Conservation (phyloP, 2,113 vertebrate genomes). For the Calyptommatus sinebrachiatus region DNA sequence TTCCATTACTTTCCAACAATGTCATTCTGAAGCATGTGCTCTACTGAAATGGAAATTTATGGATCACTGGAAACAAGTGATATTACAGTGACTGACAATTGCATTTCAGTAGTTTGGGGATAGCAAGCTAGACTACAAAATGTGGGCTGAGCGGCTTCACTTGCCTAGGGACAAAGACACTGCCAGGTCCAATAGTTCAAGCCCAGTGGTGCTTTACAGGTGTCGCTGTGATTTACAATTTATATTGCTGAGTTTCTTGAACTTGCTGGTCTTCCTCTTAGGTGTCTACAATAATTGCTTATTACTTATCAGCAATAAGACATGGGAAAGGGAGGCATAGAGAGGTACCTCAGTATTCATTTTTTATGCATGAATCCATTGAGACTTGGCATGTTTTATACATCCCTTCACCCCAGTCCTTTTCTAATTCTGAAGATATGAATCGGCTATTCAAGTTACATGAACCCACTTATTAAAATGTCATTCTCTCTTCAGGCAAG, state of each 20-base stretch:
- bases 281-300: slow-evolving; percentile 16
- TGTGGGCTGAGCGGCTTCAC: background rate
- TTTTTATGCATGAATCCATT: background rate
- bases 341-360: slow-evolving; percentile 25
- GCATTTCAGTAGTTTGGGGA: no score
- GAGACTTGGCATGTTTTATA: slow-evolving; percentile 7
- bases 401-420: background rate
- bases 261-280: background rate
- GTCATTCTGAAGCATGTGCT: no score
- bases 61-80: no score
- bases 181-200: no score
- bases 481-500: background rate
- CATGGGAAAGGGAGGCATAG: slow-evolving; percentile 21
- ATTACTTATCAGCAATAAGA: slow-evolving; percentile 3
- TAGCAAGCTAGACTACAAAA: no score
- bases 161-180: background rate
- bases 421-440: slow-evolving; percentile 20
- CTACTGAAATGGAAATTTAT: no score
- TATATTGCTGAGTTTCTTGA: background rate
- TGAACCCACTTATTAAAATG: slow-evolving; percentile 21
- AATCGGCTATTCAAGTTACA: slow-evolving; percentile 15
- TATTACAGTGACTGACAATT: no score
- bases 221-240: background rate
- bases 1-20: no score
- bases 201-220: background rate